These are phyloP conservation scores for Magallana angulata DNA, from an alignment of 1,140 invertebrate genomes.

Conservation along the genomic window DNA sequence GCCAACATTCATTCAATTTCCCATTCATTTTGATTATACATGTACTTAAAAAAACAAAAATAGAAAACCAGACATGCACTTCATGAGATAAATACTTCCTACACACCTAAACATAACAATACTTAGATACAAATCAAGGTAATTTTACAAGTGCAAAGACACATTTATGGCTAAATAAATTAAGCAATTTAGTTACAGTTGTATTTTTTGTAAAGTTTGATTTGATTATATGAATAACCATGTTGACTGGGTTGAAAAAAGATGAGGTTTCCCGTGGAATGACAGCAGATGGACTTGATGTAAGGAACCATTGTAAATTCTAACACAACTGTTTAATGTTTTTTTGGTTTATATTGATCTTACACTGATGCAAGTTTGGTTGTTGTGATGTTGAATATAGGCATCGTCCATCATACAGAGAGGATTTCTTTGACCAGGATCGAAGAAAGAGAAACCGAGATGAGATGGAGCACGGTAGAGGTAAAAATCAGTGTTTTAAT, in stretches of 20 bases:
- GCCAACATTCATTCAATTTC: background rate
- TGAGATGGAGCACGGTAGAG: conserved; percentile 53
- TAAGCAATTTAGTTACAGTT: too few species aligned
- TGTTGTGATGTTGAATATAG: conserved; percentile 34
- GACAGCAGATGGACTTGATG: conserved; percentile 8
- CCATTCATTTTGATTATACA: background rate
- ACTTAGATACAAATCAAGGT: too few species aligned
- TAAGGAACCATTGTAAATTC: background rate
- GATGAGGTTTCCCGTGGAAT: background rate
- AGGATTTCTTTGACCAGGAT: conserved; percentile 49
- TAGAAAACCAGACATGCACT: too few species aligned
- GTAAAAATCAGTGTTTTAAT: background rate
- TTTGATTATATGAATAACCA: background rate
- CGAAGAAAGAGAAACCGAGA: conserved; percentile 47
- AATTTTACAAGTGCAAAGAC: too few species aligned
- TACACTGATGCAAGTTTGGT: conserved; percentile 11
- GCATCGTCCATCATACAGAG: conserved; percentile 36
- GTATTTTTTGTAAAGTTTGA: too few species aligned
- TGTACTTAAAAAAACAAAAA: background rate
- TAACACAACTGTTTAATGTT: background rate
- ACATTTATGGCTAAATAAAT: too few species aligned
- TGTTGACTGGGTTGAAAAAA: background rate
- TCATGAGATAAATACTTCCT: too few species aligned
- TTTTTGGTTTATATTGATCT: background rate
- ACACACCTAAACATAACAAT: too few species aligned